A percentile compares a stretch with the other conserved stretches of the same genome.
These are phyloP conservation scores for Argopecten irradians DNA, from an alignment of 1,140 invertebrate species.

Conservation along the genomic window DNA sequence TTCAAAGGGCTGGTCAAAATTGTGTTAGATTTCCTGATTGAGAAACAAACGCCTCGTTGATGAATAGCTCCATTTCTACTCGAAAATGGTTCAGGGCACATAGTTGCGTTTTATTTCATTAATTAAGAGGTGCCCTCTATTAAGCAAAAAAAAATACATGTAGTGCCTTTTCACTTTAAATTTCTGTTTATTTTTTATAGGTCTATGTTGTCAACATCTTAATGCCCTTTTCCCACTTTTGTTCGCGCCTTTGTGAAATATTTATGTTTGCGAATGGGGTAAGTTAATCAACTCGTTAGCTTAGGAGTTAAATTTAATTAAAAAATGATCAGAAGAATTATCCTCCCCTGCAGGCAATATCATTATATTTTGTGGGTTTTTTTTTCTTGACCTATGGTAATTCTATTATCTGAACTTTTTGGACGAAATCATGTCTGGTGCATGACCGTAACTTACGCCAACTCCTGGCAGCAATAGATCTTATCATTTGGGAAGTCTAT, in stretches of 20 bases:
- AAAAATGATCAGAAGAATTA: neutral
- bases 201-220: neutral
- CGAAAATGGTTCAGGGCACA: neutral
- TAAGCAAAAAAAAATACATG: neutral
- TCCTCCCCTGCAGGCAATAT: neutral
- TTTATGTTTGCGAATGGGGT: neutral
- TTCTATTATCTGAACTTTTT: neutral
- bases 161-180: neutral
- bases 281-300: too few species aligned
- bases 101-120: neutral
- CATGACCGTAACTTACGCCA: neutral
- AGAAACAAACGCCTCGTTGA: neutral
- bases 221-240: neutral
- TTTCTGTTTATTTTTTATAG: neutral
- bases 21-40: neutral
- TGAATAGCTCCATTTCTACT: neutral
- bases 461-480: neutral
- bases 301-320: neutral
- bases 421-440: neutral
- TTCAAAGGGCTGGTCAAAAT: neutral
- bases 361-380: neutral
- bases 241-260: neutral
- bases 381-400: neutral
- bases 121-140: neutral
- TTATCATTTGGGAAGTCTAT: neutral